phyloP scores from a whole-genome alignment of 2,113 vertebrate genomes.

The Psittacus erithacus region DNA sequence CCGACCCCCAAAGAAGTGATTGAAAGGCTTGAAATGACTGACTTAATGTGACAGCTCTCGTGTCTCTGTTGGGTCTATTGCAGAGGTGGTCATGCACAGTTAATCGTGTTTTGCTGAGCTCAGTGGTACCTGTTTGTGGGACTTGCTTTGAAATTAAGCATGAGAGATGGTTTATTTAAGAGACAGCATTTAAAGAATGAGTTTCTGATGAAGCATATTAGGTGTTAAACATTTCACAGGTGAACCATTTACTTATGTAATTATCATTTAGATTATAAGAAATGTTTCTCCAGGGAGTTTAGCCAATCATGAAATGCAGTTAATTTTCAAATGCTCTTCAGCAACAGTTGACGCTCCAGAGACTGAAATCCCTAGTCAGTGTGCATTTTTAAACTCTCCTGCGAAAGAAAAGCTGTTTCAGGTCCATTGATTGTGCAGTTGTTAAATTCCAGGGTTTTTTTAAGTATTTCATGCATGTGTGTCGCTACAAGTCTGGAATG shows the following conservation, averaged over 20 bases:
- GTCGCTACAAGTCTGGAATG: background rate
- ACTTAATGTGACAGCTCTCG: background rate
- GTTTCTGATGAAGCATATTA: conserved; percentile 42
- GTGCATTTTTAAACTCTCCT: background rate
- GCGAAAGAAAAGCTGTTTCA: background rate
- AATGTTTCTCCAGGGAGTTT: conserved; percentile 59
- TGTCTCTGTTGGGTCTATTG: background rate
- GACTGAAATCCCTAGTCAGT: background rate
- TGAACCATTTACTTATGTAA: conserved; percentile 65
- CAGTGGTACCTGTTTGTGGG: conserved; percentile 4
- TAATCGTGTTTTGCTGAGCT: background rate
- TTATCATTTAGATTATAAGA: conserved; percentile 63
- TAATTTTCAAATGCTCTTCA: conserved; percentile 65
- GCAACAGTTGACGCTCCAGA: conserved; percentile 46
- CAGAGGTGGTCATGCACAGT: background rate
- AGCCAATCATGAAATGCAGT: conserved; percentile 62
- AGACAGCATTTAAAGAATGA: conserved; percentile 32
- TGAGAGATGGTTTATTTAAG: conserved; percentile 48
- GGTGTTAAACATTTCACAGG: conserved; percentile 63
- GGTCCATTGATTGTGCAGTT: background rate
- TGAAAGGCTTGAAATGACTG: conserved; percentile 7
- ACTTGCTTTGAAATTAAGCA: conserved; percentile 15
- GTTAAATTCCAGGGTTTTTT: background rate
- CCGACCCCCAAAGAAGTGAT: background rate
- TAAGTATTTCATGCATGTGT: background rate